phyloP scores from a whole-genome alignment of 2,113 vertebrate genomes.

The Saguinus midas region DNA sequence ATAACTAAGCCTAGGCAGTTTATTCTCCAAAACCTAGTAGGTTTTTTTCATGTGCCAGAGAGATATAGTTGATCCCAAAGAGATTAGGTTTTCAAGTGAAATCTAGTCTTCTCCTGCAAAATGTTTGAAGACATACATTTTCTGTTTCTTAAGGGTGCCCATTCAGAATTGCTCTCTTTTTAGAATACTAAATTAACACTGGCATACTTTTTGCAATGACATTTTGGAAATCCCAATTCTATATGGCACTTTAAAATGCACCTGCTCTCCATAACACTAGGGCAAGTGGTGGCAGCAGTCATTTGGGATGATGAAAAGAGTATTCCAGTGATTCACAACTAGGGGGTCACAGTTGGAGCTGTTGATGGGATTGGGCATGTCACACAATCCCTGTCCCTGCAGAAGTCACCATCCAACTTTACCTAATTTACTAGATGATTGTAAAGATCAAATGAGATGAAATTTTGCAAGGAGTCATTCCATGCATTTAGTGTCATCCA shows the following conservation, averaged over 20 bases:
- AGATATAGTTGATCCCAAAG: not conserved
- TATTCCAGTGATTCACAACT: not conserved
- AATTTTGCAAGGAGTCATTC: not conserved
- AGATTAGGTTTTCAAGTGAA: not conserved
- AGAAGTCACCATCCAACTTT: not conserved
- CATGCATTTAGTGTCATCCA: not conserved
- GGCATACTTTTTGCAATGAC: not conserved
- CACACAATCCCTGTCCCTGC: not conserved
- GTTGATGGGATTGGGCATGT: not conserved
- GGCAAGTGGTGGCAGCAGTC: not conserved
- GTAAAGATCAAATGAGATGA: not conserved
- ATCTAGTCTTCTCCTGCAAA: not conserved
- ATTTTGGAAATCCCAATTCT: not conserved
- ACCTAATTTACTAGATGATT: not conserved
- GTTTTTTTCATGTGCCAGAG: not conserved
- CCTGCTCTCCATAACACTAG: not conserved
- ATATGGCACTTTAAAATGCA: not conserved
- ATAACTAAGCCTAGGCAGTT: not conserved
- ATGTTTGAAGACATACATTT: not conserved
- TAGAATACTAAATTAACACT: not conserved
- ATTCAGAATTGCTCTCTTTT: not conserved
- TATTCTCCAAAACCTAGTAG: not conserved
- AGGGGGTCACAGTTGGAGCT: not conserved
- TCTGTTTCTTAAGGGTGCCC: not conserved
- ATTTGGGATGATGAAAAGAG: not conserved